phyloP scores from a whole-genome alignment of 2,797 vertebrate species.

The Sebastes minor region DNA sequence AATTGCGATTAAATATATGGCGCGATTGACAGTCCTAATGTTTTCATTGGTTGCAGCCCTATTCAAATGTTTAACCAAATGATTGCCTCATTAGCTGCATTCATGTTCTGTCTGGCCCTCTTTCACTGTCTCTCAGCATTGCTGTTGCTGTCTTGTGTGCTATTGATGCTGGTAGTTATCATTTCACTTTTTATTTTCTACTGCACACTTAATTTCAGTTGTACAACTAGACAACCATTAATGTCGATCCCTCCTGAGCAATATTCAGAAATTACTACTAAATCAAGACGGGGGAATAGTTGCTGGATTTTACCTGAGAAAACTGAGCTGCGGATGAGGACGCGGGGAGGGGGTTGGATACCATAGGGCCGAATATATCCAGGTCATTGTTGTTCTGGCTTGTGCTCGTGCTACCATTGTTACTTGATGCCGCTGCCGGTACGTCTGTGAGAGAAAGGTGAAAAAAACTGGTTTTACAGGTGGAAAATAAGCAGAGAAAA shows the following conservation, averaged over 20 bases:
- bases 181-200: constrained; percentile 29
- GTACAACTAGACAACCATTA: background rate
- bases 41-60: background rate
- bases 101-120: background rate
- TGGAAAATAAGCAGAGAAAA: background rate
- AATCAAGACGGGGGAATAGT: background rate
- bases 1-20: no score
- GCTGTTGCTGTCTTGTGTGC: constrained; percentile 15
- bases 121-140: background rate
- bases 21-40: no score
- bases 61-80: background rate
- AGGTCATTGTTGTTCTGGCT: constrained; percentile 91
- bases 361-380: constrained; percentile 99
- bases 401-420: constrained; percentile 83
- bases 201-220: constrained; percentile 22
- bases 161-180: constrained; percentile 7
- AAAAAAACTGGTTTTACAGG: constrained; percentile 46
- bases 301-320: constrained; percentile 73
- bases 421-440: constrained; percentile 84
- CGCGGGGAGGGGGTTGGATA: constrained; percentile 95
- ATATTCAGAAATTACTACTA: background rate
- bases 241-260: background rate
- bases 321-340: constrained; percentile 80
- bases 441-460: constrained; percentile 80
- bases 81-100: background rate